These are phyloP conservation scores for Somateria mollissima DNA, from an alignment of 2,797 vertebrate species.

Conservation along the genomic window DNA sequence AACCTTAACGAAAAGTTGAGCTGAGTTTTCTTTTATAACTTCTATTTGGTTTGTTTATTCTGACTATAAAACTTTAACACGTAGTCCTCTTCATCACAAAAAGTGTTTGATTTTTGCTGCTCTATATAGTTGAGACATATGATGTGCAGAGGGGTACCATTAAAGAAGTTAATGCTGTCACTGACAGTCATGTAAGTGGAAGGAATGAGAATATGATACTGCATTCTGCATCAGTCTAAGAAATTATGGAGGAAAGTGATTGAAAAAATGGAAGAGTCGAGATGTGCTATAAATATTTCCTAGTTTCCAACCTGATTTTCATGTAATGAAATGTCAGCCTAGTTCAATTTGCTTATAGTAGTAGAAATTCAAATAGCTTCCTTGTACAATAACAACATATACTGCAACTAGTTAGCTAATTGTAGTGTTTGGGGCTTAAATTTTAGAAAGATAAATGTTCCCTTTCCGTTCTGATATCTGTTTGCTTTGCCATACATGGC, in stretches of 20 bases:
- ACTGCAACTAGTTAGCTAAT: neutral
- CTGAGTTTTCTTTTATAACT: neutral
- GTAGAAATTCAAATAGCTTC: neutral
- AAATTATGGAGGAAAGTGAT: neutral
- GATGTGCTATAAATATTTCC: neutral
- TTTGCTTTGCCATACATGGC: neutral
- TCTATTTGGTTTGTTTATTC: neutral
- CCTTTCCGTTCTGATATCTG: neutral
- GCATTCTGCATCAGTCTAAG: neutral
- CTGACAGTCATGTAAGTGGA: neutral
- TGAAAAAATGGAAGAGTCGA: neutral
- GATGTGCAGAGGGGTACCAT: neutral
- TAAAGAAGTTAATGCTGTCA: neutral
- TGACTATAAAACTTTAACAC: neutral
- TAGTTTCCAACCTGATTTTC: neutral
- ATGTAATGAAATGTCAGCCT: neutral
- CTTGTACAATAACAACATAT: neutral
- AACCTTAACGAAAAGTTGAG: neutral
- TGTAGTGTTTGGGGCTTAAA: neutral
- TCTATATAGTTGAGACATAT: neutral
- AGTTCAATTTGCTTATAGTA: neutral
- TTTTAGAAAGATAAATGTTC: neutral
- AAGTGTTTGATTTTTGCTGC: neutral
- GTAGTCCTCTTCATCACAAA: neutral
- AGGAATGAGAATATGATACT: rapidly evolving